Percentiles rank a stretch among this genome's conserved stretches.
phyloP scores from a whole-genome alignment of 2,113 vertebrate species.

The Sebastes fasciatus region DNA sequence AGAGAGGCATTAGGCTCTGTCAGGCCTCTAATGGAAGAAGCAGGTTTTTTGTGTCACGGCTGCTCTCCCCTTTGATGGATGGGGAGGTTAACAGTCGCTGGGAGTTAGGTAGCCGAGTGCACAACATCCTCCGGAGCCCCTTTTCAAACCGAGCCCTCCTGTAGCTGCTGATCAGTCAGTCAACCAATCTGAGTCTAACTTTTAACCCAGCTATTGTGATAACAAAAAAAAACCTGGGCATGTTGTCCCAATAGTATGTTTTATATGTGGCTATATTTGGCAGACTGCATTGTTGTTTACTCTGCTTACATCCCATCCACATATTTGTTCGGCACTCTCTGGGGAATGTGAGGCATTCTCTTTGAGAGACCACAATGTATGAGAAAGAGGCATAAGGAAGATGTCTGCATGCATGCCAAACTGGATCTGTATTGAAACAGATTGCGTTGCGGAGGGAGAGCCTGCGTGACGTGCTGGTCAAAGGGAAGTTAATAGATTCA shows the following conservation, averaged over 20 bases:
- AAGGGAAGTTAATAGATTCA: slow-evolving; percentile 52
- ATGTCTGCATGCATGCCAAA: slow-evolving; percentile 6
- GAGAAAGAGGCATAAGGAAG: background rate
- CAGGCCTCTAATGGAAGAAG: slow-evolving; percentile 75
- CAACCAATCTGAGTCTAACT: slow-evolving; percentile 31
- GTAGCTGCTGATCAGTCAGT: slow-evolving; percentile 41
- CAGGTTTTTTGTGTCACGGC: slow-evolving; percentile 74
- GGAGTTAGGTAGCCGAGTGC: slow-evolving; percentile 48
- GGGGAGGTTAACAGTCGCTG: slow-evolving; percentile 64
- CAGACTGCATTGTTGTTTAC: slow-evolving; percentile 25
- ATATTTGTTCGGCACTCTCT: slow-evolving; percentile 9
- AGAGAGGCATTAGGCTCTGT: slow-evolving; percentile 61
- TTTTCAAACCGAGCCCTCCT: slow-evolving; percentile 32
- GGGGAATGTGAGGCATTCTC: slow-evolving; percentile 22
- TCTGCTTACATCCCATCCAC: slow-evolving; percentile 17
- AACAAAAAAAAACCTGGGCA: slow-evolving; percentile 9
- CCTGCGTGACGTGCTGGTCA: slow-evolving; percentile 6
- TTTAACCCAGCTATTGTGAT: slow-evolving; percentile 26
- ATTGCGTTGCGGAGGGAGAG: slow-evolving; percentile 12
- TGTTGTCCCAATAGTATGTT: background rate
- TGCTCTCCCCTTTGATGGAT: slow-evolving; percentile 76
- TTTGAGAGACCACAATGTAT: slow-evolving; percentile 27
- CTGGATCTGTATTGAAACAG: slow-evolving; percentile 1
- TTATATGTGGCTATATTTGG: slow-evolving; percentile 12
- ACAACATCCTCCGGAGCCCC: slow-evolving; percentile 53